Base-by-base conservation (phyloP, 2,113 vertebrate genomes). In the Psammodynastes pulverulentus region DNA sequence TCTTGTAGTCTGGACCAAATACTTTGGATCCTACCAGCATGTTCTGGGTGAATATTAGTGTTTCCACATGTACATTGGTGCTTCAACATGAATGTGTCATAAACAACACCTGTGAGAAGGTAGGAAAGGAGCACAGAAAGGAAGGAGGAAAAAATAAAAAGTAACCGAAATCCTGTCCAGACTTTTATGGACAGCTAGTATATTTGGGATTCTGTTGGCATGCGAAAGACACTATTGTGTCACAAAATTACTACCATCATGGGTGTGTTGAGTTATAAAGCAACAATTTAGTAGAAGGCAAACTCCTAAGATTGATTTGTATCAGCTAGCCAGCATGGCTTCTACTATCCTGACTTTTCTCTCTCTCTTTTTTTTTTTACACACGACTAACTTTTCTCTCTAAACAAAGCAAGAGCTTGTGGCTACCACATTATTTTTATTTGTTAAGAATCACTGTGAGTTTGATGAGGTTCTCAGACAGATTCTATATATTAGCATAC, bases 1-100 rank as follows among this genome's bases (percentile, higher is more conserved):
- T 99, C 98, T 96, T 98, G 98, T 91, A 99, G 97, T 24, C 98
- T 96, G 51, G 98, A 98, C 98, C 98, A 99, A 94, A 99, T 98
- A 95, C 98, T 99, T 97, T 99, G 98, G 95, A 99, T 98, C 93
- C 98, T 97, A 1, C 98, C 98, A 0, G 98, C 98, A 1, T 99
- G 98, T 95, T 99, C 98, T 0, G 98, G 98, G 95, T 98, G 98
- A 94, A 98, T 97, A 51, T 98, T 97, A 90, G 98, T 98, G 96
- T 98, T 98, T 6, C 98, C 98, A 0, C 98, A 98, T 92, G 97
- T 97, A 94, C 98, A 99, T 96, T 98, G 98, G 95, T 99, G 98
- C 96, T 98, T 99, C 94, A 98, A 97, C 96, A 98, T 98, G 94
- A 98, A 98, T 0, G 97, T 98, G 97, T 98, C 98, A 45, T 98